Base-by-base conservation (phyloP, 2,113 vertebrate genomes). In the Pheucticus melanocephalus region DNA sequence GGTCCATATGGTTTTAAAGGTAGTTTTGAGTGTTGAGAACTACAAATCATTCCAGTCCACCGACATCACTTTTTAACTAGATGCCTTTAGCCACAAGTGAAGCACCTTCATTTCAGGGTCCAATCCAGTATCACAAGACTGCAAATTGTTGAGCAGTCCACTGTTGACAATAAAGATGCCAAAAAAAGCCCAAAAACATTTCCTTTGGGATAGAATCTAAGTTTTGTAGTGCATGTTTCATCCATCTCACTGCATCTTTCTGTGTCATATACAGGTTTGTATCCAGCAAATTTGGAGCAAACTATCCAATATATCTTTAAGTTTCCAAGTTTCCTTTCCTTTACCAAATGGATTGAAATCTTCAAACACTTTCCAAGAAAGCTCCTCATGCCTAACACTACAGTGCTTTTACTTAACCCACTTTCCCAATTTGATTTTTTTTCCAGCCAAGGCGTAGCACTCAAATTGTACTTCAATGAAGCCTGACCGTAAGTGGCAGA, bases 381-480 rank as follows among this genome's bases (percentile, higher is more conserved):
- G 48, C 7, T 51, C 19, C 28, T 69, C 31, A 24, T 61, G 28
- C 42, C 54, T 73, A 61, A 39, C 16, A 31, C 24, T 61, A 59
- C 24, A 65, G 70, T 53, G 72, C 19, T 35, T 92, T 65, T 61
- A 48, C 45, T 65, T 65, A 79, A 77, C 27, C 71, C 28, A 65
- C 12, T 75, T 88, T 85, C 53, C 70, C 54, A 80, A 7, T 72
- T 35, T 28, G 48, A 45, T 66, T 87, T 48, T 48, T 91, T 83
- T 78, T 15, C 53, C n/a, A 37, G 1, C 21, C 15, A 12, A 87
- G 59, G 23, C 1, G 3, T 82, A 72, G 10, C 22, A 66, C 35
- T 86, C 24, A 72, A 89, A 91, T 45, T 80, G 68, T 44, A 23
- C 51, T 91, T 76, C 91, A 90, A 11, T 64, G 75, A 57, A 80